Base-by-base conservation (phyloP, 1,140 invertebrate species). In the Cotesia vestalis region DNA sequence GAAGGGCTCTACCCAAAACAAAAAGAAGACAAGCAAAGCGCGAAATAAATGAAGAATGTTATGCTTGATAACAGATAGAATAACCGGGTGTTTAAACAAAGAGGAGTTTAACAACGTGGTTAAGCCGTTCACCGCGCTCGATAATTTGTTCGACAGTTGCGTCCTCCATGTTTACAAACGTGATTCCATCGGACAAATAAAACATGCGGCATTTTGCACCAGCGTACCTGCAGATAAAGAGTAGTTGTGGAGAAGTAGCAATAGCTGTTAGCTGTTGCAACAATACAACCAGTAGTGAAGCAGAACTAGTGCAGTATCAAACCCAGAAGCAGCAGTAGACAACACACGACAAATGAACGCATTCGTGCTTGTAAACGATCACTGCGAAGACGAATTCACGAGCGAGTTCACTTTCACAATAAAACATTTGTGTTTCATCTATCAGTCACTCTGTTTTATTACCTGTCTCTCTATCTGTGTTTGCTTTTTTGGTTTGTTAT, bases 91-190 rank as follows among this genome's bases (percentile, higher is more conserved):
- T 46, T 46, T 46, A 46, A 46, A 46, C 40, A 46, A 46, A 46
- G 40, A 46, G 8, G 2, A 46, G 11, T 46, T 46, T 46, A 46
- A 46, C 40, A 46, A 46, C 5, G 40, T 46, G 40, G 40, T 46
- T 46, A 46, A 46, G 40, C 40, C 40, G 4, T 62, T 57, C 38
- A 69, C 40, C 69, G 53, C 53, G 14, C 9, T 20, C 67, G 68
- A 73, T 71, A 71, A 75, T 75, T 75, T 75, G 74, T 75, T 75
- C 67, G 66, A 66, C 46, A 62, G 53, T 71, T 59, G 66, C 71
- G 66, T 71, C 40, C 53, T 20, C 34, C 68, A 68, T 73, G 71
- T 75, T 75, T 75, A 75, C 71, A 75, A 63, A 57, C 53, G 59
- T 57, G 71, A 73, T 75, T 73, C 71, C 67, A 73, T 73, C 53